phyloP scores from a whole-genome alignment of 53 echinoderm and acorn worm genomes.

The Paracentrotus lividus region DNA sequence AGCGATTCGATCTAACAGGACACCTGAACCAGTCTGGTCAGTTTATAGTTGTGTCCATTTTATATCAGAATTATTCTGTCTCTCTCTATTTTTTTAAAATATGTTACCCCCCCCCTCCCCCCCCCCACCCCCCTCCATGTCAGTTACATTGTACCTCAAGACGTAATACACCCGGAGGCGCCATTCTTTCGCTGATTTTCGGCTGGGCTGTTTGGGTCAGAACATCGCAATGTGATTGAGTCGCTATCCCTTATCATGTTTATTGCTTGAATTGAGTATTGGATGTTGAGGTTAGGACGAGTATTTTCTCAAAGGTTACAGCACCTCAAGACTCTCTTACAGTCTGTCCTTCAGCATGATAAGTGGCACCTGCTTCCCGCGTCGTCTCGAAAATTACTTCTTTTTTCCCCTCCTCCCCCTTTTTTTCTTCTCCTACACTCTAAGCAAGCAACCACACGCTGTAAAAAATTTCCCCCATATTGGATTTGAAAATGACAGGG shows the following conservation, averaged over 20 bases:
- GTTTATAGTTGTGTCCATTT: not conserved
- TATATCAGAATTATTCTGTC: not conserved
- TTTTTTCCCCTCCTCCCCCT: not conserved
- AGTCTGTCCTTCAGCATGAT: conserved; percentile 25
- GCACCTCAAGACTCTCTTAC: conserved; percentile 19
- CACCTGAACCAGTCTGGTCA: not conserved
- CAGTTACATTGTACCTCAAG: not conserved
- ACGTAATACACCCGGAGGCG: no score
- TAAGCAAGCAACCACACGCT: not conserved
- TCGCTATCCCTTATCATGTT: not conserved
- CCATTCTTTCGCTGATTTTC: not conserved
- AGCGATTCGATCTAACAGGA: not conserved
- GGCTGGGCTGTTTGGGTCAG: no score
- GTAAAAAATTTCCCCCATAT: conserved; percentile 13
- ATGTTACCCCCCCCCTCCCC: not conserved
- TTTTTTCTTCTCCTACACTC: not conserved
- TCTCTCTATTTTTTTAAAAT: not conserved
- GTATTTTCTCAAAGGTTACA: conserved; percentile 37
- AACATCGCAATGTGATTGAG: no score
- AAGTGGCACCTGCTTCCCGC: conserved; percentile 56
- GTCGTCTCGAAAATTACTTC: conserved; percentile 21
- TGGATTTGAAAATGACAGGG: conserved; percentile 52
- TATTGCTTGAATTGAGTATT: not conserved
- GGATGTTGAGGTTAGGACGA: conserved; percentile 7
- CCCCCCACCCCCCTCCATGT: not conserved